phyloP scores from a whole-genome alignment of 2,113 vertebrate species.

The Ailurus styani region DNA sequence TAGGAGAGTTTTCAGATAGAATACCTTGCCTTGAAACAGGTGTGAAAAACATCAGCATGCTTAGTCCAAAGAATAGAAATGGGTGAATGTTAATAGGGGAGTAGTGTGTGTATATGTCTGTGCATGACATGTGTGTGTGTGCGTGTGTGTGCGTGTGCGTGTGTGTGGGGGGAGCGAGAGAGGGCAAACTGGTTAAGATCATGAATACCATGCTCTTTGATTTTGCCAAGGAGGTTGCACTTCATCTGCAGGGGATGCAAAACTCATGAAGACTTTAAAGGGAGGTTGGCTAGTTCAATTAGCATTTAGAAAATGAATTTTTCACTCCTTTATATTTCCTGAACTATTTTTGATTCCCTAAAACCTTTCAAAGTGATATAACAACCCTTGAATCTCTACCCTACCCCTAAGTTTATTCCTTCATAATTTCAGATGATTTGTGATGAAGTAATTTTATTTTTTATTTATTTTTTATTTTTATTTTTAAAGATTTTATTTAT shows the following conservation, averaged over 20 bases:
- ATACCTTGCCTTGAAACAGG: neutral
- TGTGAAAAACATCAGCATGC: fast-evolving
- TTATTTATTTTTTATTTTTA: too few relatives aligned
- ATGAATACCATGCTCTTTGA: too few relatives aligned
- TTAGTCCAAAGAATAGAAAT: neutral
- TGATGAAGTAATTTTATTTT: neutral
- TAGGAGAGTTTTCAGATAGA: neutral
- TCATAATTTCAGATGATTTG: neutral
- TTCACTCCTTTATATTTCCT: neutral
- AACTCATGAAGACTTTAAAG: neutral
- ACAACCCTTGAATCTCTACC: neutral
- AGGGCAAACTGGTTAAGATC: neutral
- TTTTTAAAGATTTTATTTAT: too few relatives aligned
- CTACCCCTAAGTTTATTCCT: fast-evolving
- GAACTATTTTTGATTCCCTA: neutral
- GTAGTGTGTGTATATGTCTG: neutral
- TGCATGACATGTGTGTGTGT: neutral
- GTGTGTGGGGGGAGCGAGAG: too few relatives aligned
- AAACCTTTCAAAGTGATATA: neutral
- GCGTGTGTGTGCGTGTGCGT: neutral
- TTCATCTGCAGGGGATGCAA: too few relatives aligned
- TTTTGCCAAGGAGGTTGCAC: neutral
- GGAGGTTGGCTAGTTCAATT: neutral
- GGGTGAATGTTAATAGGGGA: neutral
- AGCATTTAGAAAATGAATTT: neutral